These are phyloP conservation scores for Dichetophora obliterata DNA, from an alignment of 2,888 invertebrate species.

Conservation along the genomic window DNA sequence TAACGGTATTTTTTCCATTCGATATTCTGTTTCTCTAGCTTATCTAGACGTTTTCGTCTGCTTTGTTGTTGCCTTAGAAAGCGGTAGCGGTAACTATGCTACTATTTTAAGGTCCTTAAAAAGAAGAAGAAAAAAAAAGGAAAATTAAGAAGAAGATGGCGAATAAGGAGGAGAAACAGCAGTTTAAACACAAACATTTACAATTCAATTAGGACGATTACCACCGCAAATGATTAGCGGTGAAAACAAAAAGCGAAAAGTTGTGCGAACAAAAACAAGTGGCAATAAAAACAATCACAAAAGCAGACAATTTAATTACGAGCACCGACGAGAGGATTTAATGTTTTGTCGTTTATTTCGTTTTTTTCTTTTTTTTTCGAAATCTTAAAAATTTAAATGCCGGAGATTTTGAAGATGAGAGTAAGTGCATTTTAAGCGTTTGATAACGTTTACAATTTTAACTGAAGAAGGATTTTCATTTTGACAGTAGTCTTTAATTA, in stretches of 20 bases:
- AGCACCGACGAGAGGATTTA: neutral
- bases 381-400: neutral
- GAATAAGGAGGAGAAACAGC: neutral
- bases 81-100: no score
- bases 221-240: conserved; percentile 22
- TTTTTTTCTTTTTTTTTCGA: neutral
- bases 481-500: no score
- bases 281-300: neutral
- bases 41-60: no score
- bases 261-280: neutral
- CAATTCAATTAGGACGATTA: conserved; percentile 37
- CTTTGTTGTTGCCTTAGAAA: no score
- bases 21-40: no score
- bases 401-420: no score
- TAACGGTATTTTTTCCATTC: no score
- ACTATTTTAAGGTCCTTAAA: neutral
- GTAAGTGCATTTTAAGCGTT: no score
- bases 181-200: conserved; percentile 32
- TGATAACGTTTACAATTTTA: no score
- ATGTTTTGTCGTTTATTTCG: neutral
- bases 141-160: neutral
- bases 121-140: neutral
- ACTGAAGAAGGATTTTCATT: no score
- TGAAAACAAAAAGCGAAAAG: neutral
- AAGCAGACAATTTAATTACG: neutral